These are phyloP conservation scores for Parnassius orleans DNA, from an alignment of 2,888 invertebrate species.

Conservation along the genomic window DNA sequence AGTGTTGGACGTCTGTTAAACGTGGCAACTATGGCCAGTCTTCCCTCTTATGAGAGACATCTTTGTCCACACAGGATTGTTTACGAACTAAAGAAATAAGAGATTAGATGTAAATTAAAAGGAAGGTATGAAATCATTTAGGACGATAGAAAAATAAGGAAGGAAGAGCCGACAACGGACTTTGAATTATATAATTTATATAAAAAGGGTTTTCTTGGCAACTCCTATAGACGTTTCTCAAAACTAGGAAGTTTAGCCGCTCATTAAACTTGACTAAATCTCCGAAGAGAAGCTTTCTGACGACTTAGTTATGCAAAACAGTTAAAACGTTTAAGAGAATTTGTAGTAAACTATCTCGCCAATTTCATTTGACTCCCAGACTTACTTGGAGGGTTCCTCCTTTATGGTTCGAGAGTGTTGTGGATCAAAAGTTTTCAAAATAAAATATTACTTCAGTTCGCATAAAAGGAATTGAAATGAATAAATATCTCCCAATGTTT, in stretches of 20 bases:
- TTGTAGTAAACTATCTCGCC: slow-evolving; percentile 24
- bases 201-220: slow-evolving; percentile 29
- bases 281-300: slow-evolving; percentile 37
- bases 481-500: slow-evolving; percentile 12
- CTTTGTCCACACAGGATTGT: no score
- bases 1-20: no score
- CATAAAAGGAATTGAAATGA: slow-evolving; percentile 9
- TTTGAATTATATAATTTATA: slow-evolving; percentile 16
- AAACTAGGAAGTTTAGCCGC: slow-evolving; percentile 33
- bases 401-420: slow-evolving; percentile 10
- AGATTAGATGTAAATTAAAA: no score
- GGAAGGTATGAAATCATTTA: no score
- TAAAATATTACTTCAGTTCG: no score
- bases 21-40: no score
- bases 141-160: no score
- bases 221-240: slow-evolving; percentile 23
- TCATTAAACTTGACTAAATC: slow-evolving; percentile 40
- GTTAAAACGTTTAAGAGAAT: slow-evolving; percentile 37
- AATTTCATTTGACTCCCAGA: slow-evolving; percentile 23
- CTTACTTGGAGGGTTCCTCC: slow-evolving; percentile 7
- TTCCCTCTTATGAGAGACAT: no score
- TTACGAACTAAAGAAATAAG: no score
- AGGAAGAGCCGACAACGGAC: background rate
- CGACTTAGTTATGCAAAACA: slow-evolving; percentile 39
- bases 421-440: background rate